phyloP scores from a whole-genome alignment of 2,888 invertebrate species.

The Lasioglossum figueresi region DNA sequence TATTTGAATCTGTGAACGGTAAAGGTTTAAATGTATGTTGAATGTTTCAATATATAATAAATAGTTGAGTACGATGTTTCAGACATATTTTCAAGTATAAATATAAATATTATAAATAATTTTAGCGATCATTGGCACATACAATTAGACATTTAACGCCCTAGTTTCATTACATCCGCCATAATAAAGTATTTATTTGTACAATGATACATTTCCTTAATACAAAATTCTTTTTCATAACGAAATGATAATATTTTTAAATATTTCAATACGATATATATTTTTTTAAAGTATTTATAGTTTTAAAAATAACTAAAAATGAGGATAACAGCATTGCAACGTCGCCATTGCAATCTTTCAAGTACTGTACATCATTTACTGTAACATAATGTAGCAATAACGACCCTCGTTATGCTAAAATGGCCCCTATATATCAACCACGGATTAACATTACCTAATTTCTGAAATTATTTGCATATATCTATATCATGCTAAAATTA shows the following conservation, averaged over 20 bases:
- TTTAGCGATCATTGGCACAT: too few species aligned
- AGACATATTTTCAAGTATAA: too few species aligned
- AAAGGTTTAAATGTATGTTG: too few species aligned
- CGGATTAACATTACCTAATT: background rate
- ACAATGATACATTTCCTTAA: too few species aligned
- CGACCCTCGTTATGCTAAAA: background rate
- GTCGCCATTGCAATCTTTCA: background rate
- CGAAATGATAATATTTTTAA: background rate
- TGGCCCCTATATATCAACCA: background rate
- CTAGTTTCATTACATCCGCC: too few species aligned
- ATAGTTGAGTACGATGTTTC: too few species aligned
- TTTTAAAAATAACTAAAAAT: background rate
- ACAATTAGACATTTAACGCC: too few species aligned
- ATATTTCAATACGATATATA: background rate
- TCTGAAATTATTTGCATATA: constrained; percentile 1
- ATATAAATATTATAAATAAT: too few species aligned
- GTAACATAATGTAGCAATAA: background rate
- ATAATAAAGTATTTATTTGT: too few species aligned
- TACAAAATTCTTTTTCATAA: background rate
- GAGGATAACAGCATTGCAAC: too few species aligned
- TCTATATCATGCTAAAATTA: background rate
- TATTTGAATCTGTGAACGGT: too few species aligned
- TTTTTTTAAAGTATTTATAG: background rate
- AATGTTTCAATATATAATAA: too few species aligned
- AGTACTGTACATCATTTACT: background rate